These are phyloP conservation scores for Xestia xanthographa DNA, from an alignment of 2,888 invertebrate species.

Conservation along the genomic window DNA sequence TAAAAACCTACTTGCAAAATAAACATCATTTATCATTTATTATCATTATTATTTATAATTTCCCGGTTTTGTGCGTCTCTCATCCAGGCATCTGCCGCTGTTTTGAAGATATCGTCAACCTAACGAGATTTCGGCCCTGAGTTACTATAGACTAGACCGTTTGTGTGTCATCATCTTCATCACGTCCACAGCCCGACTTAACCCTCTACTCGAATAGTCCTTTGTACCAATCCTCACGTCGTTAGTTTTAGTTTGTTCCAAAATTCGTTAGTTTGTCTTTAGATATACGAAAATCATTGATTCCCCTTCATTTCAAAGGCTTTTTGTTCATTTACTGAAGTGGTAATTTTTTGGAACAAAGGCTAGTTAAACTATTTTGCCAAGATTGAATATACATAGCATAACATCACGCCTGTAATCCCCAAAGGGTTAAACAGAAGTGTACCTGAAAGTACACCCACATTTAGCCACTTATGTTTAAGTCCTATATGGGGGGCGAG, in stretches of 20 bases:
- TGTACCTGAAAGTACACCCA: too few species aligned
- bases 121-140: rapidly evolving
- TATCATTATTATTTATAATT: too few species aligned
- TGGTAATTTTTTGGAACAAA: background rate
- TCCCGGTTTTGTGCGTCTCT: background rate
- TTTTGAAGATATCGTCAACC: background rate
- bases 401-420: too few species aligned
- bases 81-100: too few species aligned
- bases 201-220: too few species aligned
- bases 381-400: conserved; percentile 9
- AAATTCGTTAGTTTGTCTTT: background rate
- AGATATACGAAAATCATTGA: background rate
- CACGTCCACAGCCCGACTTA: background rate
- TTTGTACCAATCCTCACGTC: background rate
- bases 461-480: too few species aligned
- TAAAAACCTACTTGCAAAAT: too few species aligned
- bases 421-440: too few species aligned
- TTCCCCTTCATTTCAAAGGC: background rate
- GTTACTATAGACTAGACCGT: background rate
- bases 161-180: background rate
- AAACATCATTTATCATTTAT: too few species aligned
- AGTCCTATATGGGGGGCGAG: too few species aligned
- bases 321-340: background rate
- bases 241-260: background rate
- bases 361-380: background rate